Evolutionary conservation across 53 echinoderm and acorn worm genomes (phyloP).

Genomic region (Hippasteria phrygiana): DNA sequence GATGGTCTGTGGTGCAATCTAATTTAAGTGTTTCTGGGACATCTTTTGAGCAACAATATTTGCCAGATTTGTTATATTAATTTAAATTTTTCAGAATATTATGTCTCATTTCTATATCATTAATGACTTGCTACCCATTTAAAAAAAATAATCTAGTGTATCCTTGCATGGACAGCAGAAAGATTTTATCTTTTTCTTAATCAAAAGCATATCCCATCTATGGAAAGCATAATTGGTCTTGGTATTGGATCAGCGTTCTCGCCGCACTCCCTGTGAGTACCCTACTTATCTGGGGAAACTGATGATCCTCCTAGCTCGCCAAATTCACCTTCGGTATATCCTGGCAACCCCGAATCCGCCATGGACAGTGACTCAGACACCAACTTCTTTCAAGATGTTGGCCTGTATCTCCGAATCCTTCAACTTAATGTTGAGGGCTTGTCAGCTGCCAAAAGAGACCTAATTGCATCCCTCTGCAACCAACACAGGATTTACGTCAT

Average conservation of each 20-base stretch:
- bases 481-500: neutral
- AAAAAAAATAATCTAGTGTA: no score
- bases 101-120: no score
- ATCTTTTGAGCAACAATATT: no score
- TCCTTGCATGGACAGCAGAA: no score
- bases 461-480: neutral
- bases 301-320: constrained; percentile 1
- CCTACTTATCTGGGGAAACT: neutral
- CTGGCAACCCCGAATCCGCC: neutral
- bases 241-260: constrained; percentile 13
- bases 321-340: neutral
- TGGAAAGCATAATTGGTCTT: no score
- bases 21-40: no score
- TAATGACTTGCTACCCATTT: no score
- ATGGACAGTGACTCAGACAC: neutral
- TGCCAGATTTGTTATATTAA: no score
- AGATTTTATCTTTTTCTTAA: no score
- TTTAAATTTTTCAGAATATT: no score
- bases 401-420: neutral
- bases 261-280: constrained; percentile 19
- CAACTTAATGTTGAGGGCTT: constrained; percentile 15
- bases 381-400: constrained; percentile 14
- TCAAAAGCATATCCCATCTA: no score
- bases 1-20: no score
- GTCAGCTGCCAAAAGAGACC: neutral